phyloP scores from a whole-genome alignment of 2,113 vertebrate genomes.

The Sisor rabdophorus region DNA sequence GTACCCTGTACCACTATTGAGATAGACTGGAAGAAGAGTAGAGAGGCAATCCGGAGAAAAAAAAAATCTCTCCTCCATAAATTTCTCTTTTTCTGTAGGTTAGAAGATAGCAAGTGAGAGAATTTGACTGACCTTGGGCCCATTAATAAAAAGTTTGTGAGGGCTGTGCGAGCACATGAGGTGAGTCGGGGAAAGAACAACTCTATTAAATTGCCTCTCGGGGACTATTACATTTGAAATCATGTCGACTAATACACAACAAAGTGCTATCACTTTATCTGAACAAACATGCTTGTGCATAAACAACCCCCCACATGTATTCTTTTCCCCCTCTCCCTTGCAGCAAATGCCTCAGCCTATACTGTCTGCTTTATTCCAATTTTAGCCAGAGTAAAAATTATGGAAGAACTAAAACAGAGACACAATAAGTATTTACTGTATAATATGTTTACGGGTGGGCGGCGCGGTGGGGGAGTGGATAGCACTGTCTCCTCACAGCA shows the following conservation, averaged over 20 bases:
- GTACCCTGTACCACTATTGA: slow-evolving; percentile 59
- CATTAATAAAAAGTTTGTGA: slow-evolving; percentile 45
- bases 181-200: slow-evolving; percentile 37
- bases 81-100: slow-evolving; percentile 62
- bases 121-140: slow-evolving; percentile 34
- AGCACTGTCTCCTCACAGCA: too few relatives aligned
- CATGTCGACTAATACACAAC: slow-evolving; percentile 47
- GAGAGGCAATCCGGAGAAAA: slow-evolving; percentile 37
- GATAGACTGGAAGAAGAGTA: slow-evolving; percentile 61
- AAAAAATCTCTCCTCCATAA: slow-evolving; percentile 65
- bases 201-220: slow-evolving; percentile 49
- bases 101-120: slow-evolving; percentile 32
- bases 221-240: slow-evolving; percentile 51
- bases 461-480: too few relatives aligned
- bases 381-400: slow-evolving; percentile 12
- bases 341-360: slow-evolving; percentile 8
- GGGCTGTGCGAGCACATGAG: slow-evolving; percentile 11
- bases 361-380: not conserved
- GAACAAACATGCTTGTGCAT: slow-evolving; percentile 42
- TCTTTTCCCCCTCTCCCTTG: not conserved
- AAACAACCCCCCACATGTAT: slow-evolving; percentile 8
- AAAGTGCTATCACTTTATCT: slow-evolving; percentile 45
- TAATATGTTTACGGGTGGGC: too few relatives aligned
- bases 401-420: not conserved
- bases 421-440: not conserved